These are phyloP conservation scores for Lingula anatina DNA, from an alignment of 2,888 invertebrate genomes.

Conservation along the genomic window DNA sequence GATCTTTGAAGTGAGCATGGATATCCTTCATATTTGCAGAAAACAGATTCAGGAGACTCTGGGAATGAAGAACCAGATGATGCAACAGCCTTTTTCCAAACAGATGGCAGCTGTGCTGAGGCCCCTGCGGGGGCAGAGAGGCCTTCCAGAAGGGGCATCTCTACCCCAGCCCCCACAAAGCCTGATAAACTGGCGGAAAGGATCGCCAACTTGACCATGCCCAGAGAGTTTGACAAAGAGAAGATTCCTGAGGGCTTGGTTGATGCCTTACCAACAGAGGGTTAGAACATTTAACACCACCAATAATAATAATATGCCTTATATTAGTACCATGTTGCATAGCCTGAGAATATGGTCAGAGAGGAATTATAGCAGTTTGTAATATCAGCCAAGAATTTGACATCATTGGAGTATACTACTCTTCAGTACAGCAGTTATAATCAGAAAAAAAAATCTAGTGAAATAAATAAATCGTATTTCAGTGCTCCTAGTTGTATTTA, in stretches of 20 bases:
- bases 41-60: conserved; percentile 85
- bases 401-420: too few relatives aligned
- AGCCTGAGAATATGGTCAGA: not conserved
- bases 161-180: conserved; percentile 24
- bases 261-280: conserved; percentile 70
- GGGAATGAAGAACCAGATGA: conserved; percentile 83
- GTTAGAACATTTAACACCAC: too few relatives aligned
- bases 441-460: too few relatives aligned
- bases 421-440: too few relatives aligned
- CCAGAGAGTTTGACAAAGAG: conserved; percentile 57
- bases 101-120: conserved; percentile 13
- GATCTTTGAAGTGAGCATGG: too few relatives aligned
- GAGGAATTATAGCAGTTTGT: too few relatives aligned
- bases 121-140: conserved; percentile 8
- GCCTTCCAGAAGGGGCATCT: conserved; percentile 21
- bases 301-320: not conserved
- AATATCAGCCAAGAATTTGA: too few relatives aligned
- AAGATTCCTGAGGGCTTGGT: conserved; percentile 63
- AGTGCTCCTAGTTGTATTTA: conserved; percentile 78
- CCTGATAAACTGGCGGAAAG: conserved; percentile 60
- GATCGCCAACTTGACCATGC: conserved; percentile 58
- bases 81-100: conserved; percentile 58
- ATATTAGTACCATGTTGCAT: not conserved
- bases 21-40: conserved; percentile 52
- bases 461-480: too few relatives aligned